Conservation (phyloP, 2,888 invertebrate genomes). For the Leptothorax acervorum region DNA sequence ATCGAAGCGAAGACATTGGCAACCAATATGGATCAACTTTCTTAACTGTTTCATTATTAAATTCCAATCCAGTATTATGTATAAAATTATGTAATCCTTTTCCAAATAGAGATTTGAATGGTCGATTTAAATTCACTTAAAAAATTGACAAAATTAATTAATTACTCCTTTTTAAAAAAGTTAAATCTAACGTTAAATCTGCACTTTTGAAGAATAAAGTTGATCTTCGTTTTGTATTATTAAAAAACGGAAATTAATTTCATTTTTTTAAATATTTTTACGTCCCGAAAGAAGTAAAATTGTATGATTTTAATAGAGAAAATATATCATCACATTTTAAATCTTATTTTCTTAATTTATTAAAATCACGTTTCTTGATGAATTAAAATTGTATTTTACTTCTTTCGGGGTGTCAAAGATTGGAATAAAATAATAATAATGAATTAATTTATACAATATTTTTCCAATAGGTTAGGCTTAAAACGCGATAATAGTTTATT, state of each 20-base stretch:
- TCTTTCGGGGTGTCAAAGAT: not conserved
- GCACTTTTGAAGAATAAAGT: not conserved
- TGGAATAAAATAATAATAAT: not conserved
- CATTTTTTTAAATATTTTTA: not conserved
- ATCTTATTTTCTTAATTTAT: not conserved
- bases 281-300: not conserved
- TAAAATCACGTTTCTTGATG: not conserved
- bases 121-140: not conserved
- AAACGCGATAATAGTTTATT: not conserved
- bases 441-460: not conserved
- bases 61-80: not conserved
- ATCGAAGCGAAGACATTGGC: slow-evolving; percentile 7
- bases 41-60: not conserved
- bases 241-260: not conserved
- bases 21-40: not conserved
- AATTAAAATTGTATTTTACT: not conserved
- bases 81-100: not conserved
- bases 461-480: not conserved
- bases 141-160: not conserved
- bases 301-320: not conserved
- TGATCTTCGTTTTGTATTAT: not conserved
- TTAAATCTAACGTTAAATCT: not conserved
- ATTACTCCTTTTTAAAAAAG: not conserved
- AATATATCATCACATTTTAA: not conserved
- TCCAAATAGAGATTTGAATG: not conserved